Base-by-base conservation (phyloP, 35 echinoderm and acorn worm species). In the Nesometra sesokonis region DNA sequence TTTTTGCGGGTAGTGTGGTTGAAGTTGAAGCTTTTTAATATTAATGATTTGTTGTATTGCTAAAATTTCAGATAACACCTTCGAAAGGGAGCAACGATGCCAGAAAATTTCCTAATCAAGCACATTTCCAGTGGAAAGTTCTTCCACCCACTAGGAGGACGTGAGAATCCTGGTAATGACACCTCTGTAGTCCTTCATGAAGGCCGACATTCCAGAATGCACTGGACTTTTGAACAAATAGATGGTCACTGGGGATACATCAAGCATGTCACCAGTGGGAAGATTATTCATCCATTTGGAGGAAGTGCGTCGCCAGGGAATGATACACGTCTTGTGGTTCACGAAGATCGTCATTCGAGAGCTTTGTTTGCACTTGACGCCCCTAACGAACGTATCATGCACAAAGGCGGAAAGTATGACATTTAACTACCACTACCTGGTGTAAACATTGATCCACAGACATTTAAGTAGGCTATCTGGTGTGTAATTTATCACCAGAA, bases 351-450 rank as follows among this genome's bases (percentile, higher is more conserved):
- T 79, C 77, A 79, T 29, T 79, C 11, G 8, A 32, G n/a, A 79
- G 77, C 77, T 11, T 79, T 79, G 77, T 79, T 79, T 29, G 77
- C 77, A 4, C 80, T 82, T 33, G 80, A 82, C 80, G 80, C 17
- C 11, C 32, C 31, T 34, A 82, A 82, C 30, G 32, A 82, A 32
- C 80, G 31, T 82, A 35, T 82, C n/a, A 82, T 82, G 30, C 80
- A 82, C 80, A 82, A 82, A 82, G 80, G 80, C 80, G 80, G 80
- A 82, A 82, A 30, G 80, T 82, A 82, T 32, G 77, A 30, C 33
- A 11, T 27, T 11, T 32, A 27, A 11, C 8, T 11, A 11, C 29
- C n/a, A 11, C 8, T 27, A 29, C 77, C 7, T 32, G 5, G 29
- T 8, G 33, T 29, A 79, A 79, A 11, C 8, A 11, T 30, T 79